These are phyloP conservation scores for Solea senegalensis DNA, from an alignment of 2,113 vertebrate genomes.

Conservation along the genomic window DNA sequence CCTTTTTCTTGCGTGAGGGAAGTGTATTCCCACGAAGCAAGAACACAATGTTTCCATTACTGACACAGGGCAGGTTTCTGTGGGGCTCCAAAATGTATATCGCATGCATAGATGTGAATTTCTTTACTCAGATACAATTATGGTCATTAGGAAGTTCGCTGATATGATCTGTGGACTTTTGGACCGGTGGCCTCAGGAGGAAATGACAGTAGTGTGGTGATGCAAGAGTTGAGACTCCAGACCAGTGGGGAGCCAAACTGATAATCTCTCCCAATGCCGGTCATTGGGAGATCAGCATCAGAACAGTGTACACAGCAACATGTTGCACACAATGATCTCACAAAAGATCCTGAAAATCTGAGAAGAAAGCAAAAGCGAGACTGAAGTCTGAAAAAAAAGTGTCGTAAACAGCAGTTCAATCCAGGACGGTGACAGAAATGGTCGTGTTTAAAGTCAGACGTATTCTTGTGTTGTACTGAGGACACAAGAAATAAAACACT, in stretches of 20 bases:
- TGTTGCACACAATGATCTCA: conserved; percentile 14
- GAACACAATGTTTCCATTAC: conserved; percentile 27
- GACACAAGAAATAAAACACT: too few relatives aligned
- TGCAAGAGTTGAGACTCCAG: conserved; percentile 30
- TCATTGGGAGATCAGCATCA: conserved; percentile 27
- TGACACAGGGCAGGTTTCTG: conserved; percentile 12
- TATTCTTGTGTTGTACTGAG: too few relatives aligned
- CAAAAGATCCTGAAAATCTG: conserved; percentile 10
- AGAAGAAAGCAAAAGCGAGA: conserved; percentile 23
- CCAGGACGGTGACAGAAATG: too few relatives aligned
- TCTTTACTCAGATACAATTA: conserved; percentile 13
- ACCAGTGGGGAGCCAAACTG: conserved; percentile 21
- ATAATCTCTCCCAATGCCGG: conserved; percentile 16
- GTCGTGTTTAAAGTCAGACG: too few relatives aligned
- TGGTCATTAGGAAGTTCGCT: conserved; percentile 28
- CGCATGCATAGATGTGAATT: neutral
- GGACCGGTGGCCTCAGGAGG: conserved; percentile 23
- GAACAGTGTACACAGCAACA: conserved; percentile 29
- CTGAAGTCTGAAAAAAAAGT: conserved; percentile 1
- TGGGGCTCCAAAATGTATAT: neutral
- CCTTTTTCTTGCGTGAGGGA: conserved; percentile 31
- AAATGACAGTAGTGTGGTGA: conserved; percentile 40
- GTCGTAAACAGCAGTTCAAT: neutral
- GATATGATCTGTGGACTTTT: conserved; percentile 48
- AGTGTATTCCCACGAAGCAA: conserved; percentile 27